phyloP scores from a whole-genome alignment of 2,113 vertebrate species.

The Aphyosemion australe region DNA sequence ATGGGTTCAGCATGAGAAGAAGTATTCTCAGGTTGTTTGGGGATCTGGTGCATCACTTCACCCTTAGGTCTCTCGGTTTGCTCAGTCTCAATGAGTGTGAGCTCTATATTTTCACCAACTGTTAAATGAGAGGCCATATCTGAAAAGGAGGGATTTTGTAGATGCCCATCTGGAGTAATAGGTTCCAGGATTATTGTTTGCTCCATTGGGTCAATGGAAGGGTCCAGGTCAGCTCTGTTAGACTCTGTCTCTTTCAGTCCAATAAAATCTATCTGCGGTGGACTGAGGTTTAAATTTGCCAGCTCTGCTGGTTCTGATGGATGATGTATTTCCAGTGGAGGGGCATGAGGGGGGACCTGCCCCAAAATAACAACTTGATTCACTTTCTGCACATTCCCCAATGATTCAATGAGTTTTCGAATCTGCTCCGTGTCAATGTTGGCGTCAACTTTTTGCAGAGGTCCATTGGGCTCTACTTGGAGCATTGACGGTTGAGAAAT shows the following conservation, averaged over 20 bases:
- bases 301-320: conserved; percentile 43
- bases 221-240: conserved; percentile 32
- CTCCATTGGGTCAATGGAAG: conserved; percentile 45
- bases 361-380: conserved; percentile 78
- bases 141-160: conserved; percentile 55
- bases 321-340: conserved; percentile 62
- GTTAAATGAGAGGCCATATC: conserved; percentile 41
- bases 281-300: conserved; percentile 44
- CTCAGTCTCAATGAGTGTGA: conserved; percentile 38
- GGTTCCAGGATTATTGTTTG: conserved; percentile 71
- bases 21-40: conserved; percentile 31
- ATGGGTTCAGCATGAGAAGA: conserved; percentile 24
- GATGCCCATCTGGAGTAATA: conserved; percentile 67
- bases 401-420: conserved; percentile 76
- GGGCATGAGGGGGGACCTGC: conserved; percentile 67
- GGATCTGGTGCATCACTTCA: conserved; percentile 47
- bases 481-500: conserved; percentile 60
- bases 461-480: conserved; percentile 68
- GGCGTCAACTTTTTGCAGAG: conserved; percentile 74
- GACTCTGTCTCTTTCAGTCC: conserved; percentile 41
- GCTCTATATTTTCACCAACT: conserved; percentile 35
- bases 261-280: conserved; percentile 50
- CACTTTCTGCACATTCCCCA: conserved; percentile 80
- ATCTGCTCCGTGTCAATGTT: conserved; percentile 80
- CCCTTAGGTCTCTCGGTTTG: conserved; percentile 26